Percentiles rank a stretch among this genome's conserved stretches.
These are phyloP conservation scores for Anthrax anthrax DNA, from an alignment of 2,888 invertebrate species.

Conservation along the genomic window DNA sequence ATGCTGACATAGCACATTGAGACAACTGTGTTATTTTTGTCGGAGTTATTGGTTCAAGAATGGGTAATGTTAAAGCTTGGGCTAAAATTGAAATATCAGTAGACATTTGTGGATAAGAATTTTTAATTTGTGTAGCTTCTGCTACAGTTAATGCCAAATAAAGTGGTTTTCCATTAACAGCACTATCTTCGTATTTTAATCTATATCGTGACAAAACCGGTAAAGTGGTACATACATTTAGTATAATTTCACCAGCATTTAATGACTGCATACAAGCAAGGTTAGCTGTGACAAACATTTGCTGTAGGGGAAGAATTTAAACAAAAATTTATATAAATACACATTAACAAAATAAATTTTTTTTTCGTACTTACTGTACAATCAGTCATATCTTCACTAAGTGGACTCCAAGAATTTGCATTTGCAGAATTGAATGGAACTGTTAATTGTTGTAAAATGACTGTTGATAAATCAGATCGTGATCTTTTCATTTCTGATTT, in stretches of 20 bases:
- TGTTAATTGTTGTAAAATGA: constrained; percentile 58
- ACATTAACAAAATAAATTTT: neutral
- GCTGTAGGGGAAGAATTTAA: constrained; percentile 37
- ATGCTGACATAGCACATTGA: constrained; percentile 65
- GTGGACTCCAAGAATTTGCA: constrained; percentile 33
- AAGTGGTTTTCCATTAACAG: constrained; percentile 47
- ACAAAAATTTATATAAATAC: neutral
- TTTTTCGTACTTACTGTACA: constrained; percentile 27
- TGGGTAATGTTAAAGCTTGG: constrained; percentile 69
- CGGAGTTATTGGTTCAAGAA: constrained; percentile 74
- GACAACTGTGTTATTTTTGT: constrained; percentile 71
- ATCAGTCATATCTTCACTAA: constrained; percentile 35
- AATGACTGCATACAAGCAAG: constrained; percentile 62
- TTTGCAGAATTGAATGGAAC: constrained; percentile 47
- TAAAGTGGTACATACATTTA: constrained; percentile 68
- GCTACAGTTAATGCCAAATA: constrained; percentile 51
- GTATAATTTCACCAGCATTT: constrained; percentile 65
- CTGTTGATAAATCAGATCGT: constrained; percentile 52
- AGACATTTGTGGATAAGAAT: constrained; percentile 57
- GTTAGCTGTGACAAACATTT: constrained; percentile 64
- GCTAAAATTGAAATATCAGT: constrained; percentile 70
- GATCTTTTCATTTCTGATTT: constrained; percentile 41
- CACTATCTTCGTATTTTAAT: constrained; percentile 37
- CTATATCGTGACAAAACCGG: constrained; percentile 44
- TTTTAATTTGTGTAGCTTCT: constrained; percentile 59